Evolutionary conservation across 2,113 vertebrate genomes (phyloP), one percentile per base, ranked within the genome.

Genomic region (Delphinapterus leucas): DNA sequence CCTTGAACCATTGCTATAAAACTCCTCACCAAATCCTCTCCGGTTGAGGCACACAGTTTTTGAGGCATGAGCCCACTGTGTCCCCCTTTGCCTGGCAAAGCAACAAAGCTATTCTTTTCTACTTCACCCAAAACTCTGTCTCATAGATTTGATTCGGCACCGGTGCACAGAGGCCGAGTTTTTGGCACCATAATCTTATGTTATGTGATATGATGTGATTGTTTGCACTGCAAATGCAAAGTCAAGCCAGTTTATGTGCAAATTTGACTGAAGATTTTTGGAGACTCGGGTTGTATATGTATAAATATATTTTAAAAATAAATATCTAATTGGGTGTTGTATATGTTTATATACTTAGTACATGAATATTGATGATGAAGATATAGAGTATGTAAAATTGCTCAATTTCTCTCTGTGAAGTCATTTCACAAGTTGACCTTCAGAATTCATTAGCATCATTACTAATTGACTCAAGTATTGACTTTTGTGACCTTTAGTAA

Each of bases 401-500:
- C 74, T 92, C 28, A 87, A 55, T 92, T 94, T 96, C 49, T 79
- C 41, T 79, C 74, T 90, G 12, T 53, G 84, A n/a, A 94, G 76
- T 79, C 36, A 92, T 92, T 97, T 93, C 68, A 81, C 63, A 88
- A 96, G 58, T 68, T 96, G 90, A 93, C 93, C 92, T 97, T 98
- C 44, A 92, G 58, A 92, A 97, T 92, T 96, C 74, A 95, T 96
- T 97, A 96, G 63, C 83, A 95, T 97, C 74, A 94, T 92, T 96
- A 87, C 83, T 96, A 97, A 96, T 49, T 96, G 92, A 76, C 70
- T 97, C 63, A 96, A 85, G 44, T 96, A 95, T 92, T 96, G 92
- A 95, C 80, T 97, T 96, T 58, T 26, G 26, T 96, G 83, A 97
- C 90, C 53, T 96, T 92, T 97, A 88, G 38, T 68, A 96, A 81